Conservation (phyloP, 2,113 vertebrate genomes). For the Rhea pennata region DNA sequence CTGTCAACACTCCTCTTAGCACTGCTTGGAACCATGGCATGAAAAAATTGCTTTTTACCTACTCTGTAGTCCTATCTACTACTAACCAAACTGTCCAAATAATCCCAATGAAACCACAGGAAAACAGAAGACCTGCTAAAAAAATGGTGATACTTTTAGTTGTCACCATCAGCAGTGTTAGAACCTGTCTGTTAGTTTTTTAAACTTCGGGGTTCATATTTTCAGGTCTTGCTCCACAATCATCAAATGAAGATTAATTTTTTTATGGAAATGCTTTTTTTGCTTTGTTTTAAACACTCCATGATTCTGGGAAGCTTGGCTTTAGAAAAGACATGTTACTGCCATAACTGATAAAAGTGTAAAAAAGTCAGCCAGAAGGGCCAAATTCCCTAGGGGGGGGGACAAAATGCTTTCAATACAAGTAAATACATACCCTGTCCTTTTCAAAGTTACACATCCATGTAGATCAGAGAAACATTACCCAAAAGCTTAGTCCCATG, state of each 20-base stretch:
- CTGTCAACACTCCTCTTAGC: not conserved
- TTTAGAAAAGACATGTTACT: not conserved
- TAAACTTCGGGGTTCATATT: not conserved
- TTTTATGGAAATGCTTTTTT: not conserved
- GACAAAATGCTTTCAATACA: not conserved
- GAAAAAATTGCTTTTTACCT: not conserved
- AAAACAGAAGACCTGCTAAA: not conserved
- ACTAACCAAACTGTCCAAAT: constrained; percentile 41
- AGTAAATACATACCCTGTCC: not conserved
- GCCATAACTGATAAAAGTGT: not conserved
- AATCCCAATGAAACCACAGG: constrained; percentile 48
- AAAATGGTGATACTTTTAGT: not conserved
- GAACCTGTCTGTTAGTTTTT: not conserved
- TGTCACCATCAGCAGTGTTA: not conserved
- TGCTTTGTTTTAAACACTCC: not conserved
- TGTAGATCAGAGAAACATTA: not conserved
- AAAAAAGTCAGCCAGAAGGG: not conserved
- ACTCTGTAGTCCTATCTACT: not conserved
- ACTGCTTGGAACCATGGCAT: not conserved
- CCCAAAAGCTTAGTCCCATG: not conserved
- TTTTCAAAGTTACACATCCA: not conserved
- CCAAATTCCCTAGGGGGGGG: not conserved
- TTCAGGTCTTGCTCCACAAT: not conserved
- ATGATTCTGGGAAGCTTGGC: not conserved
- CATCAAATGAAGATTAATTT: not conserved